Conservation (phyloP, 2,888 invertebrate genomes). For the Troglohyphantes excavatus region DNA sequence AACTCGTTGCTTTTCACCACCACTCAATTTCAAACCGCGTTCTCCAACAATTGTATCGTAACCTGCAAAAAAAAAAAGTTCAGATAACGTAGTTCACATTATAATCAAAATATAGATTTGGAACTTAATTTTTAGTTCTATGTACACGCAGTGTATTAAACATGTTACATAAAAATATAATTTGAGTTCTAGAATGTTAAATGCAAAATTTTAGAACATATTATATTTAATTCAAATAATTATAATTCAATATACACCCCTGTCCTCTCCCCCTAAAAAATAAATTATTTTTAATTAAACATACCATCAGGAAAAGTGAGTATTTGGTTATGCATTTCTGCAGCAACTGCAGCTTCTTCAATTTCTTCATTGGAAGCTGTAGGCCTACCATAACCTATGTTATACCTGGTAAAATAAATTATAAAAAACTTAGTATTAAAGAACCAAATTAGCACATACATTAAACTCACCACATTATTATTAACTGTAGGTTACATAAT, state of each 20-base stretch:
- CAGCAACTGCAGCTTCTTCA: constrained; percentile 93
- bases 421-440: not conserved
- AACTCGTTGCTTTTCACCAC: constrained; percentile 98
- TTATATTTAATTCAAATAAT: not conserved
- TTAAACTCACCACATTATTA: not conserved
- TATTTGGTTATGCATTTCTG: constrained; percentile 96
- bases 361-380: constrained; percentile 91
- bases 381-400: constrained; percentile 95
- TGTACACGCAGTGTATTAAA: too few relatives aligned
- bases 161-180: too few relatives aligned
- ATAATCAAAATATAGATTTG: too few relatives aligned
- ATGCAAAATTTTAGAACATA: not conserved
- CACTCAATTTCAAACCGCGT: constrained; percentile 95
- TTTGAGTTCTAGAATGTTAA: too few relatives aligned
- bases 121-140: too few relatives aligned
- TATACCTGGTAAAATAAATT: constrained; percentile 87
- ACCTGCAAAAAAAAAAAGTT: constrained; percentile 81
- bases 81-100: too few relatives aligned
- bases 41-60: constrained; percentile 96
- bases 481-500: too few relatives aligned
- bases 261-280: not conserved
- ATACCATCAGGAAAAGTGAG: constrained; percentile 91
- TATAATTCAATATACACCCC: not conserved
- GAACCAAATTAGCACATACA: not conserved
- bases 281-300: constrained; percentile 19